A percentile compares a stretch with the other conserved stretches of the same genome.
Evolutionary conservation across 1,140 invertebrate genomes (phyloP).

Genomic region (Neodiprion lecontei): DNA sequence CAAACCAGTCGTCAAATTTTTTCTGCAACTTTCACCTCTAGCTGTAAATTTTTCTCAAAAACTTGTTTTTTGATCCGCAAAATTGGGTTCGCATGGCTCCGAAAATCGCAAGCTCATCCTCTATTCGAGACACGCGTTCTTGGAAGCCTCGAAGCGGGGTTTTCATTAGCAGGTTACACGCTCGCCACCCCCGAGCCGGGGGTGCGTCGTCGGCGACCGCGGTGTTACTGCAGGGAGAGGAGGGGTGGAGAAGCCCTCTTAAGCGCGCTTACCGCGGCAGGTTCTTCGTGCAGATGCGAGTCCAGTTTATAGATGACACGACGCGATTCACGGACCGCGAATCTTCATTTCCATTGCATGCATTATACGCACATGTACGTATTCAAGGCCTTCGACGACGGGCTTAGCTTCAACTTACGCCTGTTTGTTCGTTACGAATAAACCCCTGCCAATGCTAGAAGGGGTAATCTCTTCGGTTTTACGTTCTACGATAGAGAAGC

Average conservation of each 20-base stretch:
- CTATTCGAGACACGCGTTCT: not conserved
- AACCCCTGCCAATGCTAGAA: too few relatives aligned
- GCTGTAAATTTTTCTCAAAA: not conserved
- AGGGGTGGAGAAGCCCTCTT: not conserved
- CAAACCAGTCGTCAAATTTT: not conserved
- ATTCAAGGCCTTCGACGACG: too few relatives aligned
- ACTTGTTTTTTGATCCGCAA: not conserved
- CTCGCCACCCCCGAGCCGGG: not conserved
- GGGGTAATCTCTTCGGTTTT: too few relatives aligned
- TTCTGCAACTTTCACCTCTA: not conserved
- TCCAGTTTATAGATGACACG: slow-evolving; percentile 4
- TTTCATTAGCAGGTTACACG: slow-evolving; percentile 16
- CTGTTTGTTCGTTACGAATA: too few relatives aligned
- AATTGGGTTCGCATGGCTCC: not conserved
- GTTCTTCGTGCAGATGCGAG: not conserved
- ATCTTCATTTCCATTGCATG: too few relatives aligned
- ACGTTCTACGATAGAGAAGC: too few relatives aligned
- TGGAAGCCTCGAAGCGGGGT: slow-evolving; percentile 6
- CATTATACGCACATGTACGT: too few relatives aligned
- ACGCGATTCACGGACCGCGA: not conserved
- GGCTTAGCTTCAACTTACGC: too few relatives aligned
- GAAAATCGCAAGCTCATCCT: not conserved
- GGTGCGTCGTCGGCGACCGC: not conserved
- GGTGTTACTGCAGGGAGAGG: not conserved
- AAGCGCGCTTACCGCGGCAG: not conserved